Evolutionary conservation across 2,888 invertebrate genomes (phyloP), one percentile per base, ranked within the genome.

Genomic region (Apodemia duryi): DNA sequence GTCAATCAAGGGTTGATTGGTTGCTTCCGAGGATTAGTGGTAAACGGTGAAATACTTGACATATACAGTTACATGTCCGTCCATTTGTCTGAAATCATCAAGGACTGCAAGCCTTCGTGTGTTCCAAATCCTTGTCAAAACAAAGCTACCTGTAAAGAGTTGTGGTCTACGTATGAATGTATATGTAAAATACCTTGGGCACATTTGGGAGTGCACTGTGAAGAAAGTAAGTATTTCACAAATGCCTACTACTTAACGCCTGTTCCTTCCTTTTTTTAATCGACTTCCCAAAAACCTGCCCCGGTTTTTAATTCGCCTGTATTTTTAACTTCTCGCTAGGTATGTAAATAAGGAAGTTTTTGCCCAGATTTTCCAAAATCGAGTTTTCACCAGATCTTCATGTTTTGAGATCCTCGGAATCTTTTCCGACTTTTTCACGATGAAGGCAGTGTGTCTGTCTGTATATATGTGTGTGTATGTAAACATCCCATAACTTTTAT

Each of bases 51-150:
- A 89, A 96, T 97, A 69, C 91, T 98, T 57, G 97, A 98, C 78
- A 96, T 98, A 71, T 97, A 97, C 86, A 97, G 96, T 73, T 97
- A 97, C 84, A 97, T 97, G 96, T 97, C 97, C 54, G 97, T 97
- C 43, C 97, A 97, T 87, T 87, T 97, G 65, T 97, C 96, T 63
- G 98, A 97, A 85, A 98, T 98, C 69, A 97, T 97, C 68, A 96
- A 96, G 81, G 97, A 98, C 80, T 98, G 98, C 81, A 97, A 97
- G 79, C 98, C 98, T 0, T 97, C 97, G 0, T 98, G 98, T 85
- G 97, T 97, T 71, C 97, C 98, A 0, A 97, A 97, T 80, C 98
- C 98, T 9, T 98, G 98, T 81, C 95, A 96, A 83, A 98, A 98
- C 82, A 97, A 95, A 61, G 98, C 97, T 0, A 94, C 94, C 70